Evolutionary conservation across 2,113 vertebrate genomes (phyloP).

Genomic region (Notothenia rossii): DNA sequence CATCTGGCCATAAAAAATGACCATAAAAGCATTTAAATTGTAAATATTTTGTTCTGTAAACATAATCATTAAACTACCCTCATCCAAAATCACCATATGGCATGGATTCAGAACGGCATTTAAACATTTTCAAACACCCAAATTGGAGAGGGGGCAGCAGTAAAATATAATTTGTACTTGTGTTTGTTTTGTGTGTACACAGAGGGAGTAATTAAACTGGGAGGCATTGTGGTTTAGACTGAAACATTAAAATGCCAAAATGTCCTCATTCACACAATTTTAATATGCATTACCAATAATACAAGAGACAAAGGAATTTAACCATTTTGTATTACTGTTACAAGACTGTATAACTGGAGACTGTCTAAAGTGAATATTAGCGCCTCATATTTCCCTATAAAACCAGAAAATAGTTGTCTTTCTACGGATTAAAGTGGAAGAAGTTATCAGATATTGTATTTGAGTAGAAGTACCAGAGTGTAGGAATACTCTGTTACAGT

Average conservation of each 20-base stretch:
- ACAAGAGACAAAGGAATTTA: not conserved
- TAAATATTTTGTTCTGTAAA: conserved; percentile 33
- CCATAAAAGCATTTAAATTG: conserved; percentile 26
- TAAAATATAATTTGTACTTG: conserved; percentile 6
- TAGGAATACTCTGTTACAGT: too few species aligned
- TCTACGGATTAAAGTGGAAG: too few species aligned
- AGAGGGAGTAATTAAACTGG: conserved; percentile 5
- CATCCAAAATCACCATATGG: conserved; percentile 19
- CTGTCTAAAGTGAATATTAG: not conserved
- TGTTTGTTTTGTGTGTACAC: conserved; percentile 13
- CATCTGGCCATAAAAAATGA: conserved; percentile 9
- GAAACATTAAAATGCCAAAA: conserved; percentile 16
- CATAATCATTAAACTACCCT: conserved; percentile 13
- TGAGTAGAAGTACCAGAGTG: too few species aligned
- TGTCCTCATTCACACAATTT: not conserved
- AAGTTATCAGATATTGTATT: too few species aligned
- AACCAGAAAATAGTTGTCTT: too few species aligned
- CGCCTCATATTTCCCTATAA: too few species aligned
- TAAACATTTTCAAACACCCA: conserved; percentile 1
- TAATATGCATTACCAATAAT: not conserved
- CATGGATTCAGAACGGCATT: conserved; percentile 13
- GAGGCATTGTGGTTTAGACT: conserved; percentile 11
- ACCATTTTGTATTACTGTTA: not conserved
- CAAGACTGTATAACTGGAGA: not conserved
- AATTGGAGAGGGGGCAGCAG: conserved; percentile 15